Evolutionary conservation across 2,113 vertebrate genomes (phyloP).

Genomic region (Brienomyrus brachyistius): DNA sequence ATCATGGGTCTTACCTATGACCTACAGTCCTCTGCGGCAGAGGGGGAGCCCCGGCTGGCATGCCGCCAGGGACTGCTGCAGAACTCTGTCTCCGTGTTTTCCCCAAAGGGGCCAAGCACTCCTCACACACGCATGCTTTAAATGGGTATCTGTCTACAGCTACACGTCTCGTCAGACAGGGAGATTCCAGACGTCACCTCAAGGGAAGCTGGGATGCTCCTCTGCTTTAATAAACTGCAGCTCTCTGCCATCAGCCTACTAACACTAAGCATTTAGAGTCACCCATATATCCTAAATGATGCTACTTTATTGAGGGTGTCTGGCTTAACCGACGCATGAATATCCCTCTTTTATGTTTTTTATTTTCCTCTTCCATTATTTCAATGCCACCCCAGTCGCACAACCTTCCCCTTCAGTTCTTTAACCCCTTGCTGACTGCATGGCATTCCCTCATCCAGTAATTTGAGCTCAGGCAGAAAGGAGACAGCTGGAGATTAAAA

Average conservation of each 20-base stretch:
- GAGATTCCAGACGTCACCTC: constrained; percentile 28
- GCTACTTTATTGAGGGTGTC: constrained; percentile 57
- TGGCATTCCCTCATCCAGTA: constrained; percentile 38
- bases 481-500: constrained; percentile 29
- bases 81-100: background rate
- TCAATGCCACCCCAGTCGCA: constrained; percentile 16
- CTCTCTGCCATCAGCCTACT: constrained; percentile 23
- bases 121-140: constrained; percentile 31
- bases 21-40: background rate
- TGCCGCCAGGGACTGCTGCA: background rate
- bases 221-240: constrained; percentile 34
- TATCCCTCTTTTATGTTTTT: constrained; percentile 38
- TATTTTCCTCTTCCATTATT: constrained; percentile 20
- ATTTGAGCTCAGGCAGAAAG: constrained; percentile 11
- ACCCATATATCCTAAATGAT: constrained; percentile 61
- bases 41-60: background rate
- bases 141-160: background rate
- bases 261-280: constrained; percentile 44
- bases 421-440: constrained; percentile 33
- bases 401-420: constrained; percentile 31
- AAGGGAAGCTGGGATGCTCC: constrained; percentile 23
- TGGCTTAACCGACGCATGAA: constrained; percentile 57
- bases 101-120: background rate
- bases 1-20: background rate
- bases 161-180: constrained; percentile 29